phyloP scores from a whole-genome alignment of 1,140 invertebrate species.

The Penaeus indicus region DNA sequence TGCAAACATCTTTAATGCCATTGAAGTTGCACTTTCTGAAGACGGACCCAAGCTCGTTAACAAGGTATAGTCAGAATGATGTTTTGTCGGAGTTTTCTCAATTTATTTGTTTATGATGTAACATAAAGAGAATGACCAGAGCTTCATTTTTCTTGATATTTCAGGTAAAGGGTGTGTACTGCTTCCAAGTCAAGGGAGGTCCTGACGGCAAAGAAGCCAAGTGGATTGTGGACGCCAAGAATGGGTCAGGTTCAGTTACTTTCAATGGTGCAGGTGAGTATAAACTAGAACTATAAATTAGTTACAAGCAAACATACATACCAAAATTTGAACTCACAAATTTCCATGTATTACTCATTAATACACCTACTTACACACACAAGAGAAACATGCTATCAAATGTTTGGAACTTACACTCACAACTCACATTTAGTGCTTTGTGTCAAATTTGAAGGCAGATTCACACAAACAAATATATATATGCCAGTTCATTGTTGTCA shows the following conservation, averaged over 20 bases:
- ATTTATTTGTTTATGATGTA: too few species aligned
- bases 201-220: constrained; percentile 82
- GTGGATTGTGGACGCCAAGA: constrained; percentile 93
- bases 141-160: not conserved
- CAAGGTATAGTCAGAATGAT: constrained; percentile 73
- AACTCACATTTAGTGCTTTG: not conserved
- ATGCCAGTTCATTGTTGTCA: not conserved
- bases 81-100: not conserved
- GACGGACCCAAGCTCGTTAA: constrained; percentile 87
- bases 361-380: too few species aligned
- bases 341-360: too few species aligned
- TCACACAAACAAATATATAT: too few species aligned
- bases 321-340: too few species aligned
- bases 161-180: constrained; percentile 82
- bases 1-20: constrained; percentile 81
- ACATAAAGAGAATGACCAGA: not conserved
- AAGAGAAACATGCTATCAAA: too few species aligned
- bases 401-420: too few species aligned
- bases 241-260: constrained; percentile 86
- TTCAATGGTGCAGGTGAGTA: constrained; percentile 81
- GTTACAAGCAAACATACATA: not conserved
- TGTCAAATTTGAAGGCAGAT: not conserved
- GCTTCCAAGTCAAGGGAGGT: constrained; percentile 84
- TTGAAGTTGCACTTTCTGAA: constrained; percentile 84
- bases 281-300: not conserved